Evolutionary conservation across 1,140 invertebrate species (phyloP).

Genomic region (Hypothenemus hampei): DNA sequence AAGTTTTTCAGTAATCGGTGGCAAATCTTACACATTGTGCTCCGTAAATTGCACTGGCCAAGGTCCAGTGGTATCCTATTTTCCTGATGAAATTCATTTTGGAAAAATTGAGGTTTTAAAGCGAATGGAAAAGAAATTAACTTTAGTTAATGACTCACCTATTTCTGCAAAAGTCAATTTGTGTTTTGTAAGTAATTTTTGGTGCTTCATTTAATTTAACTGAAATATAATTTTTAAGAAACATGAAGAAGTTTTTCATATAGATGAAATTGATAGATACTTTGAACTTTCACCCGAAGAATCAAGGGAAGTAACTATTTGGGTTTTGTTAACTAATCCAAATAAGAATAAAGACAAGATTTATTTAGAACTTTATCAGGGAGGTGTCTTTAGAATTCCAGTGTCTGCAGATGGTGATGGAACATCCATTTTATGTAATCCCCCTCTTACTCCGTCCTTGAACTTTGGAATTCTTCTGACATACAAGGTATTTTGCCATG

Average conservation of each 20-base stretch:
- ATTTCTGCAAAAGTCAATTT: slow-evolving; percentile 43
- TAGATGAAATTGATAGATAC: slow-evolving; percentile 1
- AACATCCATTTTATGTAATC: slow-evolving; percentile 43
- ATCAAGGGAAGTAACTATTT: slow-evolving; percentile 34
- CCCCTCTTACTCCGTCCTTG: slow-evolving; percentile 44
- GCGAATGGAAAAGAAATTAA: slow-evolving; percentile 33
- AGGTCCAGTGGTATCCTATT: slow-evolving; percentile 45
- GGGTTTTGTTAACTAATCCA: slow-evolving; percentile 38
- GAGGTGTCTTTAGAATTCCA: slow-evolving; percentile 20
- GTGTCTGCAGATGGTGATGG: slow-evolving; percentile 44
- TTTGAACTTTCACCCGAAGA: slow-evolving; percentile 34
- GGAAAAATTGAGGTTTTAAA: slow-evolving; percentile 42
- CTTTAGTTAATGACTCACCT: slow-evolving; percentile 47
- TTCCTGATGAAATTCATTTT: slow-evolving; percentile 42
- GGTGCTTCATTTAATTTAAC: too few relatives aligned
- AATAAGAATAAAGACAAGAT: slow-evolving; percentile 42
- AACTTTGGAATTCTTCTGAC: slow-evolving; percentile 45
- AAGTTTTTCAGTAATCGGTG: slow-evolving; percentile 33
- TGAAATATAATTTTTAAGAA: slow-evolving; percentile 29
- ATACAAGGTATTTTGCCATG: slow-evolving; percentile 35
- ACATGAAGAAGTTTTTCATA: slow-evolving; percentile 11
- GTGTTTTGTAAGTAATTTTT: slow-evolving; percentile 38
- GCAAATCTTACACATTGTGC: slow-evolving; percentile 29
- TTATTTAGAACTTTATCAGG: slow-evolving; percentile 36
- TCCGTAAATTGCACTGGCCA: slow-evolving; percentile 44